Evolutionary conservation across 2,797 vertebrate species (phyloP), one percentile per base, ranked within the genome.

Genomic region (Tangara arthus): DNA sequence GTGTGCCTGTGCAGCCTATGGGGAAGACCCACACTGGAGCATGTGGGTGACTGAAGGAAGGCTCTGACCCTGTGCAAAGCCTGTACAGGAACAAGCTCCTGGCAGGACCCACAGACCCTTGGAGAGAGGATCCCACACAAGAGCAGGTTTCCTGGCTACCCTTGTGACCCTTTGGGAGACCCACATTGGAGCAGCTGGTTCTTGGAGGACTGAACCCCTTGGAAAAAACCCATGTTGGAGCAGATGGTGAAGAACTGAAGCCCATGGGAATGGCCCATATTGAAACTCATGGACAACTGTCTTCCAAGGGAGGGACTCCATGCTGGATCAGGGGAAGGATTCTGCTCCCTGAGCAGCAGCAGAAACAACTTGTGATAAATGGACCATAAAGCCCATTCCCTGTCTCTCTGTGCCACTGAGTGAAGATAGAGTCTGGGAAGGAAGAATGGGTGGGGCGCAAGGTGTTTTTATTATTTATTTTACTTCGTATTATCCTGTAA

Each of bases 261-360:
- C n/a, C 47, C 9, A 4, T 34, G 34, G 30, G 17, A 60, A 55
- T 8, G 11, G 7, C 11, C 2, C 11, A 2, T 3, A 1, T 4
- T 61, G 47, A 61, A 42, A 23, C 9, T 42, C 8, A 14, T 23
- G 18, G 10, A 61, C 17, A 66, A 7, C 12, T 68, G 15, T n/a
- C 3, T 76, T 10, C 23, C 1, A 0, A n/a, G 35, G 3, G 18
- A 68, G 19, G 13, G 24, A 76, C 9, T 27, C 15, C 49, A 8
- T 13, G 5, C 1, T 35, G 27, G 12, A 63, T 24, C n/a, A 70
- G 14, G 37, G 37, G 5, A 57, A 39, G 18, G 8, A 57, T 42
- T 70, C 15, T n/a, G 37, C 6, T 63, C 44, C 21, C 24, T 44
- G 9, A 44, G n/a, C 11, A 57, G 42, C 0, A 0, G 20, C 37